phyloP scores from a whole-genome alignment of 2,888 invertebrate species.

The Mesochorus sp. region DNA sequence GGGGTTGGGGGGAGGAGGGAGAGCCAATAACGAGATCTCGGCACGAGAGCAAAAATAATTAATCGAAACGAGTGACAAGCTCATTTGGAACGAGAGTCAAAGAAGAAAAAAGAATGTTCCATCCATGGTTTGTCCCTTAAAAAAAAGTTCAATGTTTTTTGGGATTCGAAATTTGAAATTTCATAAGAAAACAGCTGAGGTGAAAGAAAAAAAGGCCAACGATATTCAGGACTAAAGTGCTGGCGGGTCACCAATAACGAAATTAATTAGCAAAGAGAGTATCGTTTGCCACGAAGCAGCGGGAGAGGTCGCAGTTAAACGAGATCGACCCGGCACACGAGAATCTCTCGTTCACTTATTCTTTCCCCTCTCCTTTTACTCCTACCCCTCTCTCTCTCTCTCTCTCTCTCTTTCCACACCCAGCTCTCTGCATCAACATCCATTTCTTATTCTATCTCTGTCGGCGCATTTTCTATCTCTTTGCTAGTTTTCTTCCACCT shows the following conservation, averaged over 20 bases:
- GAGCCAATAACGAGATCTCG: constrained; percentile 56
- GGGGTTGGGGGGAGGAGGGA: not conserved
- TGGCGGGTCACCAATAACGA: constrained; percentile 17
- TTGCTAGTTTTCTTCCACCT: not conserved
- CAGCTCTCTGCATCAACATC: no score
- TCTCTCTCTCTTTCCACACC: not conserved
- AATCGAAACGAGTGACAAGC: constrained; percentile 52
- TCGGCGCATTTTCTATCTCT: not conserved
- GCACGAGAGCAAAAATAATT: constrained; percentile 57
- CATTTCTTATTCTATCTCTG: constrained; percentile 13
- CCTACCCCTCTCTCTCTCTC: not conserved
- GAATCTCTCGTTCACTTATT: not conserved
- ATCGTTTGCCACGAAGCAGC: not conserved
- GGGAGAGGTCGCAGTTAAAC: constrained; percentile 14
- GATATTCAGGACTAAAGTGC: not conserved
- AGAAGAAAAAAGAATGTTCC: not conserved
- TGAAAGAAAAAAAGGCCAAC: not conserved
- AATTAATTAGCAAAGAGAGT: constrained; percentile 30
- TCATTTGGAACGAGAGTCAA: constrained; percentile 19
- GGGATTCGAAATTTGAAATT: not conserved
- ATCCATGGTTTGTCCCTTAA: not conserved
- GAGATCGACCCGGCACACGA: constrained; percentile 12
- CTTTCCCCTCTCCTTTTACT: not conserved
- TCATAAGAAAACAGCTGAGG: no score
- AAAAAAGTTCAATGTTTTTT: not conserved